These are phyloP conservation scores for Elephantulus edwardii DNA, from an alignment of 2,113 vertebrate species.

Conservation along the genomic window DNA sequence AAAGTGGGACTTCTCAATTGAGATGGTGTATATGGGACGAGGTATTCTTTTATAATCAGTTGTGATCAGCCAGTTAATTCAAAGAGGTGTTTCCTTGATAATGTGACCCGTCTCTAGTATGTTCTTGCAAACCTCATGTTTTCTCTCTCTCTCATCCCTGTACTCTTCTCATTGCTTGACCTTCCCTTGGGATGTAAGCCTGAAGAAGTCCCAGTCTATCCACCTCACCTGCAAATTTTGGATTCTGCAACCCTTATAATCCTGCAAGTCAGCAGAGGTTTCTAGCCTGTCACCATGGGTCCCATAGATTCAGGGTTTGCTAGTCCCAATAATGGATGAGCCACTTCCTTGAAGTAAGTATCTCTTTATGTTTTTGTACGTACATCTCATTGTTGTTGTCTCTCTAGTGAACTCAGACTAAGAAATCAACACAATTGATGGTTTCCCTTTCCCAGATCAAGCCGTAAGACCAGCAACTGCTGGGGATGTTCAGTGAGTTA, in stretches of 20 bases:
- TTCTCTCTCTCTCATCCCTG: neutral
- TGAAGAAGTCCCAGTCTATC: no score
- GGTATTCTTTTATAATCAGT: neutral
- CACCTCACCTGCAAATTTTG: no score
- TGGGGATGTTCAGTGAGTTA: slow-evolving; percentile 26
- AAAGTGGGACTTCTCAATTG: neutral
- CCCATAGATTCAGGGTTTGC: no score
- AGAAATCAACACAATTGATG: neutral
- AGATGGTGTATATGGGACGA: neutral
- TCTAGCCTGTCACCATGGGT: no score
- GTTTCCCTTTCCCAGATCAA: neutral
- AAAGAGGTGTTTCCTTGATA: neutral
- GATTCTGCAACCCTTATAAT: no score
- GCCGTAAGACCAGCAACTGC: neutral
- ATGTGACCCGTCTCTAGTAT: neutral
- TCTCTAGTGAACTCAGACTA: neutral
- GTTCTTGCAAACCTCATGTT: neutral
- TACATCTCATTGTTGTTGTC: neutral
- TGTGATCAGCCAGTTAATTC: neutral
- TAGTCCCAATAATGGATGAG: no score
- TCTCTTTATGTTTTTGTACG: neutral
- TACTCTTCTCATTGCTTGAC: no score
- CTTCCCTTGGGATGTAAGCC: no score
- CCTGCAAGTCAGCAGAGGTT: no score
- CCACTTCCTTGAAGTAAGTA: no score